Evolutionary conservation across 2,797 vertebrate species (phyloP), one percentile per base, ranked within the genome.

Genomic region (Sparus aurata): DNA sequence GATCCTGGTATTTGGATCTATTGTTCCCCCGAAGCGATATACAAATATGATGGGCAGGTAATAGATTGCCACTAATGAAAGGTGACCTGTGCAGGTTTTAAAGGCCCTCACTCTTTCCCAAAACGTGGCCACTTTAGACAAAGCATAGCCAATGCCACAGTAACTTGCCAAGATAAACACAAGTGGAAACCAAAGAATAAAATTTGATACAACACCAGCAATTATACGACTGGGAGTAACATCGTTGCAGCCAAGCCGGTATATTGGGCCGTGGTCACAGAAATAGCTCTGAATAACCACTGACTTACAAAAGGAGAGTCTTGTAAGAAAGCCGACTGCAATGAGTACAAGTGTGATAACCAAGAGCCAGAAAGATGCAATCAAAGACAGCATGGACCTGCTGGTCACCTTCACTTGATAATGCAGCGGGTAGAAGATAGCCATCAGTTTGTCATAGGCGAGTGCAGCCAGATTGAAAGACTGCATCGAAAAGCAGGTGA

Each of bases 391-490:
- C 90, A 94, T 94, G 63, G 73, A 9, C 27, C 27, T 88, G 12
- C 82, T 63, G 1, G 87, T 94, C 22, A 93, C 72, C 49, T 77
- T 86, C 43, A 79, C 57, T 8, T 84, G 82, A 63, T 94, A 94
- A 17, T 88, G 87, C 63, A 95, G 73, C 7, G 94, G 94, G 45
- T 77, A 89, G 22, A 79, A 86, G n/a, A 94, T 95, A 2, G 92
- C 93, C 10, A 94, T 34, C 12, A 93, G 83, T 67, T 93, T 85
- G 77, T 94, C 94, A 47, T 89, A 93, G 41, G 86, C 73, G 15
- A 93, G 80, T 3, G 84, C 58, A 41, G 89, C 79, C 38, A 95
- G 84, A 27, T 89, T 92, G 25, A 94, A 41, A 0, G 93, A 70
- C 84, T 94, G 91, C 82, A 92, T 84, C 0, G 60, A 77, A 18